These are phyloP conservation scores for Odobenus rosmarus DNA, from an alignment of 2,113 vertebrate species.

Conservation along the genomic window DNA sequence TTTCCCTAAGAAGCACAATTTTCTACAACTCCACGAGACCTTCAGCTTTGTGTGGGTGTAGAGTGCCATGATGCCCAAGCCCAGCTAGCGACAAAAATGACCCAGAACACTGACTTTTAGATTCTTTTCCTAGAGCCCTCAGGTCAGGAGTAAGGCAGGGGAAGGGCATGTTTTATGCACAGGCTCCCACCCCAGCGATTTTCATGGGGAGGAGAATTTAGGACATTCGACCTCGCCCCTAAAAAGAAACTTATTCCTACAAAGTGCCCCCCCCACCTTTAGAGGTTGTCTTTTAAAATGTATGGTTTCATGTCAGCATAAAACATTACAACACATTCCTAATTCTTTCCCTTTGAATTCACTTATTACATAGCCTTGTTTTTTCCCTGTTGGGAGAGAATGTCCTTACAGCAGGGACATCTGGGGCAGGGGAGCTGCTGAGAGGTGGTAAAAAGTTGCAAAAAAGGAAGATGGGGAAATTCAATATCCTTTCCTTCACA, in stretches of 20 bases:
- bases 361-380: background rate
- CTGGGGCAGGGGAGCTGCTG: background rate
- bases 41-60: background rate
- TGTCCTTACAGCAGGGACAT: background rate
- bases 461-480: background rate
- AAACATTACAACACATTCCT: background rate
- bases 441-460: background rate
- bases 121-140: background rate
- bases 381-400: background rate
- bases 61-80: background rate
- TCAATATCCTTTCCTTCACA: background rate
- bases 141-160: background rate
- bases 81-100: background rate
- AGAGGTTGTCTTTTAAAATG: background rate
- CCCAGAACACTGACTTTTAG: too few species aligned
- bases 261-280: background rate
- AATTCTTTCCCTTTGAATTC: conserved; percentile 12
- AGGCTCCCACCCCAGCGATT: background rate
- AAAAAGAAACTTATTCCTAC: background rate
- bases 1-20: background rate
- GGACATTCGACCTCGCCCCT: background rate
- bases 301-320: background rate
- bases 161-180: background rate
- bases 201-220: background rate
- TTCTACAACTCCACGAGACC: background rate